Conservation (phyloP, 2,797 vertebrate genomes). For the Neomorphus geoffroyi region DNA sequence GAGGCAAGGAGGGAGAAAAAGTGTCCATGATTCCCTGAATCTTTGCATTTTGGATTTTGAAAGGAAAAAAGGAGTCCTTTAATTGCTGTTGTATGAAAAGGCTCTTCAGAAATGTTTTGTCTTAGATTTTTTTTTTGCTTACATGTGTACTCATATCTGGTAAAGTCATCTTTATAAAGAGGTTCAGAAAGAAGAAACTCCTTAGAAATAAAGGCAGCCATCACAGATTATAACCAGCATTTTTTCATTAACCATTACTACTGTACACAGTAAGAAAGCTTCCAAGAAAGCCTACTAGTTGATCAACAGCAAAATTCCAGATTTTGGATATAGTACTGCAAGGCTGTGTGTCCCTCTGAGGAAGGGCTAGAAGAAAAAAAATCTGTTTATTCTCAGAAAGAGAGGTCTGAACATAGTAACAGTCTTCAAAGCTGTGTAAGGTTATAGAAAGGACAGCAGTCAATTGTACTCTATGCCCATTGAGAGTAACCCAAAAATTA, state of each 20-base stretch:
- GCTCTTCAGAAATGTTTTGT: neutral
- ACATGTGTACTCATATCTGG: neutral
- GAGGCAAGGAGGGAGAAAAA: neutral
- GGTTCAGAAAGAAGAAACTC: neutral
- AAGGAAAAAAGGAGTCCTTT: neutral
- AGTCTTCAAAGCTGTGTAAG: neutral
- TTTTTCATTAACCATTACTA: neutral
- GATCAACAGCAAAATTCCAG: neutral
- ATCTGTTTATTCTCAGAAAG: neutral
- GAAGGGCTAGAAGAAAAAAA: neutral
- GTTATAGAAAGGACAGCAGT: slow-evolving; percentile 11
- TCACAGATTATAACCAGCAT: neutral
- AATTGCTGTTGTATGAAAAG: neutral
- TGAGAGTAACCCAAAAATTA: slow-evolving; percentile 34
- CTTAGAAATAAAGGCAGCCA: neutral
- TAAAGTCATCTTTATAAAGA: neutral
- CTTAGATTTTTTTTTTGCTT: neutral
- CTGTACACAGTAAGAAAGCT: neutral
- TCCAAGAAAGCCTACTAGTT: neutral
- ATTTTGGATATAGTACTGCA: neutral
- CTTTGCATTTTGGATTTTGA: neutral
- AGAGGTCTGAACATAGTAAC: neutral
- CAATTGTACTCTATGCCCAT: neutral
- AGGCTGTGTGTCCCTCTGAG: neutral
- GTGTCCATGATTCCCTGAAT: neutral